A percentile compares a stretch with the other conserved stretches of the same genome.
Evolutionary conservation across 2,888 invertebrate genomes (phyloP).

Genomic region (Ligdia adustata): DNA sequence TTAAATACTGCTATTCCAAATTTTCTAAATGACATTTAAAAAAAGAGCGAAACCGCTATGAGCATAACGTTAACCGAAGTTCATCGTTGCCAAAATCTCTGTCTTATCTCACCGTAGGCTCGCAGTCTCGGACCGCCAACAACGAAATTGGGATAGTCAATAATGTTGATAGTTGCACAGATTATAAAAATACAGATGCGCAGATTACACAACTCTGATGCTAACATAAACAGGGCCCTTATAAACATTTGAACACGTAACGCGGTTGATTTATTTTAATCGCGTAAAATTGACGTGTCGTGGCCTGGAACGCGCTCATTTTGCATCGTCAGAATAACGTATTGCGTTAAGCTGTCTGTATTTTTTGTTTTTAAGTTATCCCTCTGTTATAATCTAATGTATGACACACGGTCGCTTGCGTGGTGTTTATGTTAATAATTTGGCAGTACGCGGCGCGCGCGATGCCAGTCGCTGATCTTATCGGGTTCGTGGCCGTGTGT

Average conservation of each 20-base stretch:
- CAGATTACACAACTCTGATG: too few relatives aligned
- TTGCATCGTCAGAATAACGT: too few relatives aligned
- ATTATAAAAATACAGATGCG: background rate
- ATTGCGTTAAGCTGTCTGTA: too few relatives aligned
- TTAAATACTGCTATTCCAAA: too few relatives aligned
- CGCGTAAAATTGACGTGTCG: too few relatives aligned
- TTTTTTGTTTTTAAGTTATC: too few relatives aligned
- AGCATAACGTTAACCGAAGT: slow-evolving; percentile 6
- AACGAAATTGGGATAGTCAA: slow-evolving; percentile 40
- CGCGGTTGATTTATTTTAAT: too few relatives aligned
- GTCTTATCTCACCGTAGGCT: slow-evolving; percentile 11
- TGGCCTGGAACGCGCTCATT: too few relatives aligned
- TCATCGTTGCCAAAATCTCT: slow-evolving; percentile 6
- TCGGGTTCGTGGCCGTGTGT: slow-evolving; percentile 1
- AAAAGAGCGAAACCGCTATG: slow-evolving; percentile 6
- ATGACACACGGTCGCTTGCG: slow-evolving; percentile 13
- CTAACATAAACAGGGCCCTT: too few relatives aligned
- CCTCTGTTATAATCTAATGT: background rate
- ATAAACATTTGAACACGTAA: too few relatives aligned
- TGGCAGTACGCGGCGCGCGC: slow-evolving; percentile 52
- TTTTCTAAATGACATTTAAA: too few relatives aligned
- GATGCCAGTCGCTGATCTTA: slow-evolving; percentile 39
- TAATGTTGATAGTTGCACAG: slow-evolving; percentile 42
- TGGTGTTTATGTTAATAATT: slow-evolving; percentile 66
- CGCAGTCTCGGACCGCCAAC: slow-evolving; percentile 1